phyloP scores from a whole-genome alignment of 2,113 vertebrate genomes.

The Orientallactaga bullata region DNA sequence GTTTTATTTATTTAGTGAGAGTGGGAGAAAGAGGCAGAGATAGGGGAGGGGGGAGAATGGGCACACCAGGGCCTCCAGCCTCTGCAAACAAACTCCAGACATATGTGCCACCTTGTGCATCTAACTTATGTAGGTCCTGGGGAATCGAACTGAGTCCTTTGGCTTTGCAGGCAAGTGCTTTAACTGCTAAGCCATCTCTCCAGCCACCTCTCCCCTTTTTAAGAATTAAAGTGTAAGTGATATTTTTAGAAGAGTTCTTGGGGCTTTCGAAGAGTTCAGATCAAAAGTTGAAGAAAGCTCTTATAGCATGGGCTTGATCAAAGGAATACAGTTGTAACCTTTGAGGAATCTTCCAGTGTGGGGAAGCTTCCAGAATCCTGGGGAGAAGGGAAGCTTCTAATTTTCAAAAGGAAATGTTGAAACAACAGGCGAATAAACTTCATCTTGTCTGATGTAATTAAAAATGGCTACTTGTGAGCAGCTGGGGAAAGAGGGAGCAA shows the following conservation, averaged over 20 bases:
- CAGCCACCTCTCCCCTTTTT: too few relatives aligned
- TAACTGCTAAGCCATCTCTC: too few relatives aligned
- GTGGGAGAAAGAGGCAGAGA: too few relatives aligned
- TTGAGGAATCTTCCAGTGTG: background rate
- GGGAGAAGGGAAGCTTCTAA: background rate
- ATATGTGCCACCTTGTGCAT: too few relatives aligned
- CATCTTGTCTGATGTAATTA: constrained; percentile 15
- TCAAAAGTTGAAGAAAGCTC: constrained; percentile 37
- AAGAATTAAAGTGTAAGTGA: constrained; percentile 38
- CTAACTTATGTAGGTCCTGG: too few relatives aligned
- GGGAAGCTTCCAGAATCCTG: constrained; percentile 29
- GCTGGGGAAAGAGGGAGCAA: background rate
- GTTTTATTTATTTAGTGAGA: too few relatives aligned
- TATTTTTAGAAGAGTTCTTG: constrained; percentile 31
- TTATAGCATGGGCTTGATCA: constrained; percentile 2
- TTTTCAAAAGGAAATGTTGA: constrained; percentile 50
- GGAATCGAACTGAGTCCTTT: too few relatives aligned
- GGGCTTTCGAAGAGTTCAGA: constrained; percentile 22
- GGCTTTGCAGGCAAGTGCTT: too few relatives aligned
- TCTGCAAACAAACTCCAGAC: too few relatives aligned
- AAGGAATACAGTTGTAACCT: constrained; percentile 28
- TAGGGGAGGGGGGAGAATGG: too few relatives aligned
- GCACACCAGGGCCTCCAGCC: too few relatives aligned
- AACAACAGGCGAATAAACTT: constrained; percentile 41
- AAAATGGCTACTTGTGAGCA: constrained; percentile 47